Percentiles rank a stretch among this genome's conserved stretches.
Evolutionary conservation across 2,888 invertebrate genomes (phyloP).

Genomic region (Lepidochitona cinerea): DNA sequence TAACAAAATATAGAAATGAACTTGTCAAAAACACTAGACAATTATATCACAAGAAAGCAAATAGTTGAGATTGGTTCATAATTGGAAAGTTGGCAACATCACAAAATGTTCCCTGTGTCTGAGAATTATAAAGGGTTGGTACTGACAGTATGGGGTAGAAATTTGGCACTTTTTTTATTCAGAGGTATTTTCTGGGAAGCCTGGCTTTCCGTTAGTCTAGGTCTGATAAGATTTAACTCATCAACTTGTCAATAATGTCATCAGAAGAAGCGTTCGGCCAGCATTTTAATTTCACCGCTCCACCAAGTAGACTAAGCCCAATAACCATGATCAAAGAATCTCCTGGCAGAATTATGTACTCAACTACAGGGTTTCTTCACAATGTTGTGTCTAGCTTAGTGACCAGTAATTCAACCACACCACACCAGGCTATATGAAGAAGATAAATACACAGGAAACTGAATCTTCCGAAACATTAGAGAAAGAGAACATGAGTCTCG

Average conservation of each 20-base stretch:
- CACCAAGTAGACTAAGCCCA: not conserved
- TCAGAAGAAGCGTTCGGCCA: not conserved
- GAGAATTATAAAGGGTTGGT: too few species aligned
- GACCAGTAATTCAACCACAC: not conserved
- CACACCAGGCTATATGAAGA: not conserved
- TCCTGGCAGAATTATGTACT: not conserved
- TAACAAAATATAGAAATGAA: too few species aligned
- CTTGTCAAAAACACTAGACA: too few species aligned
- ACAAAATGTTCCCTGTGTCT: too few species aligned
- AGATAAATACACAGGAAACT: not conserved
- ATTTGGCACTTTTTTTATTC: not conserved
- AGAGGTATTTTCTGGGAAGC: not conserved
- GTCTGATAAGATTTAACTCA: not conserved
- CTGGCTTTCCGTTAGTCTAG: not conserved
- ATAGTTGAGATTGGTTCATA: too few species aligned
- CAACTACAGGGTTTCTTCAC: not conserved
- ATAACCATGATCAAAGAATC: not conserved
- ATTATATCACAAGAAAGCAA: too few species aligned
- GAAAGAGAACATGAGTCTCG: not conserved
- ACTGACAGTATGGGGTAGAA: too few species aligned
- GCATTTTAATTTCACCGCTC: not conserved
- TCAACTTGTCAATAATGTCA: not conserved
- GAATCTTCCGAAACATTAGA: not conserved
- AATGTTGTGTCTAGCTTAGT: not conserved
- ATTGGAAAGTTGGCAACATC: too few species aligned